A percentile compares a stretch with the other conserved stretches of the same genome.
Conservation (phyloP, 2,113 vertebrate species). For the Sigmodon hispidus region DNA sequence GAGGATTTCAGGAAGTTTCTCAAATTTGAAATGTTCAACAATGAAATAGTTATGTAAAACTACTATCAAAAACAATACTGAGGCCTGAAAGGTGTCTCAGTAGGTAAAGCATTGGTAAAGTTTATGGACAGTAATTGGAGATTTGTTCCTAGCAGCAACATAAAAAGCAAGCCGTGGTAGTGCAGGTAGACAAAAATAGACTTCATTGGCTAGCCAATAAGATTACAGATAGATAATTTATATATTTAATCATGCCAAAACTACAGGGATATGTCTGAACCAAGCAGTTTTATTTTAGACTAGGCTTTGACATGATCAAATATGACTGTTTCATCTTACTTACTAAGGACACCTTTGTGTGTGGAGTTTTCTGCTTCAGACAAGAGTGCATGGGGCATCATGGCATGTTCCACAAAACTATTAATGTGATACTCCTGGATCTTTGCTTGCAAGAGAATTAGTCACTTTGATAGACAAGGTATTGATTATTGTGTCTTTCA, state of each 20-base stretch:
- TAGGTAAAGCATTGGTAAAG: not conserved
- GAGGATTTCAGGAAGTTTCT: constrained; percentile 17
- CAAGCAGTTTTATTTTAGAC: not conserved
- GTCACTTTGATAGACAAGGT: not conserved
- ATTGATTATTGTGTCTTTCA: not conserved
- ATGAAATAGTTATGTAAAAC: constrained; percentile 52
- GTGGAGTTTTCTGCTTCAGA: not conserved
- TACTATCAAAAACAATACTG: not conserved
- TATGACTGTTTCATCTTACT: not conserved
- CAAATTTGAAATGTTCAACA: not conserved
- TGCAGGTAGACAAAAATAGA: not conserved
- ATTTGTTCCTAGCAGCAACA: not conserved
- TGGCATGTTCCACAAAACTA: not conserved
- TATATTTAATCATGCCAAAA: not conserved
- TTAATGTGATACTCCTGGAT: not conserved
- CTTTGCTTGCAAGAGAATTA: not conserved
- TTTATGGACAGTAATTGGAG: not conserved
- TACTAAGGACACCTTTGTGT: not conserved
- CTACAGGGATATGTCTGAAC: not conserved
- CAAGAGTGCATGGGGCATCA: not conserved
- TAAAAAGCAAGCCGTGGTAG: not conserved
- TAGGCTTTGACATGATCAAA: not conserved
- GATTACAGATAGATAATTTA: not conserved
- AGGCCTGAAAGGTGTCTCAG: too few relatives aligned
- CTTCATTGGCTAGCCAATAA: not conserved